phyloP scores from a whole-genome alignment of 2,797 vertebrate species.

The Meda fulgida region DNA sequence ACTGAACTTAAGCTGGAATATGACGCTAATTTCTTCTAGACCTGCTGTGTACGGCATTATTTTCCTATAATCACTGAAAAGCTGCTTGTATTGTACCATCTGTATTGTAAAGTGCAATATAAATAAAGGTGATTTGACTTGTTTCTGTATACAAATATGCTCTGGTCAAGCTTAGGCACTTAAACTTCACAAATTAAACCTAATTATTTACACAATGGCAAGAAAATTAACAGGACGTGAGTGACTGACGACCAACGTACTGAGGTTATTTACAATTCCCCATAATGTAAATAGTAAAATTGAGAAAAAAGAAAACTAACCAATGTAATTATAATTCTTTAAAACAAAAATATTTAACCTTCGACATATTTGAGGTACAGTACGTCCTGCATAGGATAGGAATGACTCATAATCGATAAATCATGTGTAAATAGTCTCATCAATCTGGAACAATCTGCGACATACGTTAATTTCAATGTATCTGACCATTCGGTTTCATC shows the following conservation, averaged over 20 bases:
- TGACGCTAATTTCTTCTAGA: too few species aligned
- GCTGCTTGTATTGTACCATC: too few species aligned
- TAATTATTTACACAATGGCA: not conserved
- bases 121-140: too few species aligned
- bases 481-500: not conserved
- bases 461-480: not conserved
- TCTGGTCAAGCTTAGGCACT: not conserved
- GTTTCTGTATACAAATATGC: not conserved
- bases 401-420: not conserved
- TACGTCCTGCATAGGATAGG: too few species aligned
- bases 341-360: too few species aligned
- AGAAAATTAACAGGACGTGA: not conserved
- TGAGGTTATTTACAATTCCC: not conserved
- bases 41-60: too few species aligned
- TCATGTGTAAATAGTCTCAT: not conserved
- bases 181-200: not conserved
- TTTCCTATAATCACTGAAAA: too few species aligned
- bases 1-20: too few species aligned
- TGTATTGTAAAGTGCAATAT: too few species aligned
- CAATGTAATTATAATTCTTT: not conserved
- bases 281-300: not conserved
- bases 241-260: not conserved
- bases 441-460: slow-evolving; percentile 12
- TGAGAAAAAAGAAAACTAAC: not conserved
- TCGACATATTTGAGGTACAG: not conserved